Evolutionary conservation across 2,113 vertebrate genomes (phyloP).

Genomic region (Halcyon senegalensis): DNA sequence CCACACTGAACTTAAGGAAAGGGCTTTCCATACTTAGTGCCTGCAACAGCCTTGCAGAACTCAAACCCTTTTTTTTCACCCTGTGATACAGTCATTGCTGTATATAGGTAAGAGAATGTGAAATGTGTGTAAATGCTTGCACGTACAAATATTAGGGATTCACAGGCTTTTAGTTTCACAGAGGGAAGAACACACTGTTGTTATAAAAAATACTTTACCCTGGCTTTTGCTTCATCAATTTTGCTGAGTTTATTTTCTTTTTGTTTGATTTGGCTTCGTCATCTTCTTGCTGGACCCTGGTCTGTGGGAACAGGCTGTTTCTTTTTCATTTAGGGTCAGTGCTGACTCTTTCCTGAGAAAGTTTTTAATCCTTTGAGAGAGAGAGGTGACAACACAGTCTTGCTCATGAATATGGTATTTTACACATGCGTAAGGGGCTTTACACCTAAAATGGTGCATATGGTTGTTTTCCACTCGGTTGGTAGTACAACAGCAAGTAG

Average conservation of each 20-base stretch:
- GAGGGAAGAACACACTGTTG: neutral
- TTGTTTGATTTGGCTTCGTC: neutral
- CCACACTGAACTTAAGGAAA: neutral
- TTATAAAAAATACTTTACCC: neutral
- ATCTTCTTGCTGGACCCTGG: neutral
- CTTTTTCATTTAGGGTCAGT: neutral
- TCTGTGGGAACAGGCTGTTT: neutral
- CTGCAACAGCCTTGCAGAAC: neutral
- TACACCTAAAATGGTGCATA: neutral
- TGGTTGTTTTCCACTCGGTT: neutral
- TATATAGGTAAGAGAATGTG: neutral
- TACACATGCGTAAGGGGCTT: neutral
- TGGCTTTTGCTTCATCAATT: neutral
- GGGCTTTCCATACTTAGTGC: neutral
- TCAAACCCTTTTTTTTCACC: neutral
- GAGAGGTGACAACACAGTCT: neutral
- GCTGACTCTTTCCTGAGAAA: neutral
- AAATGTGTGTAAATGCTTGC: neutral
- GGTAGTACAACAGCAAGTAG: neutral
- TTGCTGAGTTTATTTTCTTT: constrained; percentile 1
- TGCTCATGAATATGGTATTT: neutral
- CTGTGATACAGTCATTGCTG: neutral
- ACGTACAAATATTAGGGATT: neutral
- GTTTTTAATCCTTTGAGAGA: neutral
- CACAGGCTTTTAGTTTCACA: neutral